Base-by-base conservation (phyloP, 1,140 invertebrate genomes). In the Drosophila ercepeae region DNA sequence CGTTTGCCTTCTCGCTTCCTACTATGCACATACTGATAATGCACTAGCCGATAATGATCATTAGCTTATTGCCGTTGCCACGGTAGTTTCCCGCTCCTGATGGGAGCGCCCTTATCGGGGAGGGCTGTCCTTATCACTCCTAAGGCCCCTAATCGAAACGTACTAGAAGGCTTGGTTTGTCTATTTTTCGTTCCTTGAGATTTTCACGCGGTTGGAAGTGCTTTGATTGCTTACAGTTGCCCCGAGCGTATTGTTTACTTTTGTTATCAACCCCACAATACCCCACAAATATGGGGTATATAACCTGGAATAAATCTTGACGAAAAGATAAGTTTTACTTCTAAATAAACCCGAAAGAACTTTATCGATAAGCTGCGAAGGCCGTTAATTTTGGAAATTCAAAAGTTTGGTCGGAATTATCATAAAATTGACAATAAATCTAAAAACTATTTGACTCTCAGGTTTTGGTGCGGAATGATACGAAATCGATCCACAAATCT, bases 91-190 rank as follows among this genome's bases (percentile, higher is more conserved):
- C 54, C 45, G 61, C 61, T 48, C 29, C 41, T 16, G 48, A 51
- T 39, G 32, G 19, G 18, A 16, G 39, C 29, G 39, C 48, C 5
- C 46, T 48, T 82, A 82, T 82, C 78, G 76, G 63, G 64, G 27
- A 79, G 63, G 64, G 27, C 61, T 58, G 54, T 64, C 68, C 67
- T 75, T 72, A 79, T 68, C 71, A 60, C 36, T 8, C 55, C 58
- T 8, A 18, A 42, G 23, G 21, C 18, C 14, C 13, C 7, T 21
- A 42, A 42, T 46, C n/a, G 16, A 48, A 16, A 65, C 39, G 34
- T 19, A 59, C 55, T 59, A 32, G 32, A 50, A 50, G 55, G 55
- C 50, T 49, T 50, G 32, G 32, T 25, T 58, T 58, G 54, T 58
- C 21, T 39, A 39, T 49, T 49, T 57, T 57, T 19, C 25, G 48